Percentiles rank a stretch among this genome's conserved stretches.
Conservation (phyloP, 2,888 invertebrate species). For the Fragum sueziense region DNA sequence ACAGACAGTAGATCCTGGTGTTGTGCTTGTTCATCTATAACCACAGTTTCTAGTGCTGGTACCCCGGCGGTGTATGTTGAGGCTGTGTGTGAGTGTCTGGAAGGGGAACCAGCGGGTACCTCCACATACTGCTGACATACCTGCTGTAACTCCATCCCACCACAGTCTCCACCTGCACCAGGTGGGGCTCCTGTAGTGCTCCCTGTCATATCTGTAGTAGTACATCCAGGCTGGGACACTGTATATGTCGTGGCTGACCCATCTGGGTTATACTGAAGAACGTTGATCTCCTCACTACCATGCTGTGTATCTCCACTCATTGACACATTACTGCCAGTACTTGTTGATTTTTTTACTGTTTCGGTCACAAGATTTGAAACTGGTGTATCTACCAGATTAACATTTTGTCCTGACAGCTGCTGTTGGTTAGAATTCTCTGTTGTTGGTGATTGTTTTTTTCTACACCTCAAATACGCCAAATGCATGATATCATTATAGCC, state of each 20-base stretch:
- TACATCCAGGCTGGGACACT: slow-evolving; percentile 8
- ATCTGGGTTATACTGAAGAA: slow-evolving; percentile 21
- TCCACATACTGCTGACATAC: slow-evolving; percentile 56
- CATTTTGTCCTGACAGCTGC: not conserved
- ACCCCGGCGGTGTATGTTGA: not conserved
- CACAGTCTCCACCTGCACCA: no score
- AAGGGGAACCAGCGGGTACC: slow-evolving; percentile 44
- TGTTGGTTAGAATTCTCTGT: not conserved
- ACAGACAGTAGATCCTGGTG: slow-evolving; percentile 59
- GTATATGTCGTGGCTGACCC: slow-evolving; percentile 21
- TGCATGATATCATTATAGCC: slow-evolving; percentile 56
- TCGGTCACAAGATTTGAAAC: no score
- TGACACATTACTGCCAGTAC: not conserved
- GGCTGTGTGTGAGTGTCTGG: not conserved
- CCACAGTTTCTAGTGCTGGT: not conserved
- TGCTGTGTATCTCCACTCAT: not conserved
- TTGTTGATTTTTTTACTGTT: no score
- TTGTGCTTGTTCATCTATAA: slow-evolving; percentile 45
- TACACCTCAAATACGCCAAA: slow-evolving; percentile 27
- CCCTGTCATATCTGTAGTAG: not conserved
- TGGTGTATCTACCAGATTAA: not conserved
- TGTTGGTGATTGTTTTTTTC: not conserved
- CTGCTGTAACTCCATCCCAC: slow-evolving; percentile 34
- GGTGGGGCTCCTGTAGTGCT: no score
- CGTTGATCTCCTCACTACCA: slow-evolving; percentile 2